Evolutionary conservation across 1,140 invertebrate species (phyloP).

Genomic region (Drosophila ananassae): DNA sequence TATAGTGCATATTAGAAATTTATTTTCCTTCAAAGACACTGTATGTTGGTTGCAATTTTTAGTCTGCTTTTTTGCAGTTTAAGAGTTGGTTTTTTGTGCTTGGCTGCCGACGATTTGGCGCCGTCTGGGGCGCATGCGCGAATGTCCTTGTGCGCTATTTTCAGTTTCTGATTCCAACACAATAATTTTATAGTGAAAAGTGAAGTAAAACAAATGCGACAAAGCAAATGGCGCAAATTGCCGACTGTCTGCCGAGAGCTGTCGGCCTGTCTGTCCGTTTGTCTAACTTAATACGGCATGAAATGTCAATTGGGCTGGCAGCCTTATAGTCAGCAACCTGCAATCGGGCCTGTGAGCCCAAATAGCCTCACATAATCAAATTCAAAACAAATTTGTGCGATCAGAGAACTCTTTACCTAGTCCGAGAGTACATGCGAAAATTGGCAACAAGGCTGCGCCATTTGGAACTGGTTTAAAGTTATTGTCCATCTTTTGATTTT

Average conservation of each 20-base stretch:
- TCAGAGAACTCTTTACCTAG: conserved; percentile 35
- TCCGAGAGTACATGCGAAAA: conserved; percentile 55
- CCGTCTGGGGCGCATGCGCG: conserved; percentile 78
- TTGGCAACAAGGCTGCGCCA: conserved; percentile 71
- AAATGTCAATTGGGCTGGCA: conserved; percentile 76
- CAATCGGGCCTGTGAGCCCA: conserved; percentile 42
- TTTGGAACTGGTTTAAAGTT: conserved; percentile 77
- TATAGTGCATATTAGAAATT: neutral
- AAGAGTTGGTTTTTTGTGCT: neutral
- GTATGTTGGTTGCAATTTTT: conserved; percentile 16
- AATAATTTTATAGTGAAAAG: conserved; percentile 75
- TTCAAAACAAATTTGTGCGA: conserved; percentile 80
- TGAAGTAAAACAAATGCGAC: conserved; percentile 52
- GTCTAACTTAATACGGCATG: conserved; percentile 69
- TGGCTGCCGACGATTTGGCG: conserved; percentile 60
- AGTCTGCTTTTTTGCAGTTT: conserved; percentile 9
- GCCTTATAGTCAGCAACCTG: conserved; percentile 30
- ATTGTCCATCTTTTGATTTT: conserved; percentile 81
- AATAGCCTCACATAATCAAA: conserved; percentile 70
- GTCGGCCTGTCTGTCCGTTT: conserved; percentile 45
- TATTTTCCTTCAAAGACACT: neutral
- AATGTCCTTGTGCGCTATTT: conserved; percentile 81
- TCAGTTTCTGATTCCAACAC: conserved; percentile 66
- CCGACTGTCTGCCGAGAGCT: conserved; percentile 48
- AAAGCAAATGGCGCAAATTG: conserved; percentile 71